Evolutionary conservation across 2,113 vertebrate species (phyloP).

Genomic region (Sorex araneus): DNA sequence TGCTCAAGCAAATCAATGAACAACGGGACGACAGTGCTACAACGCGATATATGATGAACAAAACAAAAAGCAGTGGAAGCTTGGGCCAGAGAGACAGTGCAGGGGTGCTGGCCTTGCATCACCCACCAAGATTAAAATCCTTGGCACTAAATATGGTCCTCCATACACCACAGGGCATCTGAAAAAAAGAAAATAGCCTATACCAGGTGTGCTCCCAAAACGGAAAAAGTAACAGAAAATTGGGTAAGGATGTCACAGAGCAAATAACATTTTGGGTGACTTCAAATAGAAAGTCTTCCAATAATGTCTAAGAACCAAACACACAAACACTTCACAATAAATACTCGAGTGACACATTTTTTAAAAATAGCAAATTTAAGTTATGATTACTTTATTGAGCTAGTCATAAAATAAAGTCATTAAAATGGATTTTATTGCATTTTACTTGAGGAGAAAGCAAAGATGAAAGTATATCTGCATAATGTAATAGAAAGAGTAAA

Average conservation of each 20-base stretch:
- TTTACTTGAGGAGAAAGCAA: conserved; percentile 49
- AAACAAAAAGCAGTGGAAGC: too few species aligned
- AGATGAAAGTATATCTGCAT: background rate
- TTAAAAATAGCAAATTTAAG: conserved; percentile 16
- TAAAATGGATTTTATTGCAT: conserved; percentile 51
- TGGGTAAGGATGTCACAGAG: background rate
- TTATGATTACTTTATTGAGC: conserved; percentile 13
- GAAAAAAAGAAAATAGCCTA: too few species aligned
- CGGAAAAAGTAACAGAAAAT: background rate
- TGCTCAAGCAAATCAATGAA: too few species aligned
- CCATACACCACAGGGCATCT: too few species aligned
- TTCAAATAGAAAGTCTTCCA: conserved; percentile 46
- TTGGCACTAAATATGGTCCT: too few species aligned
- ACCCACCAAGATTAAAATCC: too few species aligned
- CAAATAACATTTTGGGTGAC: background rate
- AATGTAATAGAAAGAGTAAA: conserved; percentile 27
- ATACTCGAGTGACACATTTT: background rate
- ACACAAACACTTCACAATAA: conserved; percentile 3
- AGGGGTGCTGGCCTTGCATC: too few species aligned
- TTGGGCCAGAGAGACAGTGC: too few species aligned
- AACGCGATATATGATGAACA: too few species aligned
- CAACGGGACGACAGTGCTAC: too few species aligned
- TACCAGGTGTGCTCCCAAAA: background rate
- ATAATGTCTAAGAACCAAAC: conserved; percentile 38
- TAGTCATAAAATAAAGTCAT: conserved; percentile 66